A percentile compares a stretch with the other conserved stretches of the same genome.
These are phyloP conservation scores for Cebidichthys violaceus DNA, from an alignment of 2,113 vertebrate species.

Conservation along the genomic window DNA sequence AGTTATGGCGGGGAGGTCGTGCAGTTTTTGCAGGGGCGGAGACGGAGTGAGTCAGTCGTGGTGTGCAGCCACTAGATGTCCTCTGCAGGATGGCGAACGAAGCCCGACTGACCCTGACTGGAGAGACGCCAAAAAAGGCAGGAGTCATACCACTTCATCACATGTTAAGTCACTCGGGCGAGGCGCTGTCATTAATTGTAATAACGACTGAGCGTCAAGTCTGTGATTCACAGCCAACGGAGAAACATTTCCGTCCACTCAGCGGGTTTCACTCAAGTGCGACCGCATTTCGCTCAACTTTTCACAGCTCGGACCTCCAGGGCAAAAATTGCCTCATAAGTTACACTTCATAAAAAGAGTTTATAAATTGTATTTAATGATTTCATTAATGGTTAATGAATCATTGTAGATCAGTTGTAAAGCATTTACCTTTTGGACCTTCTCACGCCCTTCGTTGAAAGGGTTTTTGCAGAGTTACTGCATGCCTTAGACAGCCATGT, in stretches of 20 bases:
- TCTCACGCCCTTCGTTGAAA: not conserved
- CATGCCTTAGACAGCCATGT: not conserved
- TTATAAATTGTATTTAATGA: not conserved
- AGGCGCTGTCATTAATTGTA: slow-evolving; percentile 79
- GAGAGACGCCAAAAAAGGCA: slow-evolving; percentile 52
- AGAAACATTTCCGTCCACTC: slow-evolving; percentile 65
- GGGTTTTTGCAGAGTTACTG: not conserved
- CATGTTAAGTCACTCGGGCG: slow-evolving; percentile 66
- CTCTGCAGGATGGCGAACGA: slow-evolving; percentile 44
- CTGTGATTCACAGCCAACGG: slow-evolving; percentile 76
- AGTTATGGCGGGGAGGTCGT: not conserved
- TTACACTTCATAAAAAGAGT: not conserved
- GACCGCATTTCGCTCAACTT: slow-evolving; percentile 57
- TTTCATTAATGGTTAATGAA: not conserved
- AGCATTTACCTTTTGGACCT: not conserved
- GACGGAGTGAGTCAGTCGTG: not conserved
- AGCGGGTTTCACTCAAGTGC: slow-evolving; percentile 47
- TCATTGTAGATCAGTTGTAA: not conserved
- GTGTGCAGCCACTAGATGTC: slow-evolving; percentile 63
- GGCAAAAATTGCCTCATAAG: not conserved
- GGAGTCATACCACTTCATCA: slow-evolving; percentile 60
- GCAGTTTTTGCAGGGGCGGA: slow-evolving; percentile 22
- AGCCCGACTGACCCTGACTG: slow-evolving; percentile 33
- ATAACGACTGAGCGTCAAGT: slow-evolving; percentile 66
- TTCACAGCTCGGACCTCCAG: slow-evolving; percentile 9